phyloP scores from a whole-genome alignment of 1,140 invertebrate species.

The Megalonaias nervosa region DNA sequence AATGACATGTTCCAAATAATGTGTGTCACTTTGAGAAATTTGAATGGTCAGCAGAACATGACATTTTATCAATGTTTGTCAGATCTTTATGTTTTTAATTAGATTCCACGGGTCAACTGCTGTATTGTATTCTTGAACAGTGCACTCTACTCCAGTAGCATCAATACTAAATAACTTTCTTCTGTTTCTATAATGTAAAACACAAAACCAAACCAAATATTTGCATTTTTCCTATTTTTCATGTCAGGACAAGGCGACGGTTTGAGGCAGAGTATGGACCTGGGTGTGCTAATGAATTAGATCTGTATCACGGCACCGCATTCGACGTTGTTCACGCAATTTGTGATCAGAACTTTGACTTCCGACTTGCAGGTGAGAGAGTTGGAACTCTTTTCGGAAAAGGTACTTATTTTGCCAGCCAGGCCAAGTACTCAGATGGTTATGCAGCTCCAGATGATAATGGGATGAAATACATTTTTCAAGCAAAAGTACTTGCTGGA shows the following conservation, averaged over 20 bases:
- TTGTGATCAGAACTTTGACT: constrained; percentile 15
- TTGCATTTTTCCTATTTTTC: background rate
- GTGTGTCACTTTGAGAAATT: too few species aligned
- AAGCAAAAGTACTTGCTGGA: constrained; percentile 53
- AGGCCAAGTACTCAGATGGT: constrained; percentile 51
- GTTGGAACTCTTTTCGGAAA: constrained; percentile 51
- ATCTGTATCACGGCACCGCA: constrained; percentile 27
- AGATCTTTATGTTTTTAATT: too few species aligned
- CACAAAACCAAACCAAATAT: background rate
- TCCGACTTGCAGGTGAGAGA: constrained; percentile 36
- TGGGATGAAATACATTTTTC: constrained; percentile 42
- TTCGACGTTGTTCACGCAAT: constrained; percentile 12
- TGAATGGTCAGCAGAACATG: too few species aligned
- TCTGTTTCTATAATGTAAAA: background rate
- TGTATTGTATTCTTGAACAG: too few species aligned
- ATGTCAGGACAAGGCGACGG: constrained; percentile 13
- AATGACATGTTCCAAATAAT: too few species aligned
- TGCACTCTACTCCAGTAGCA: too few species aligned
- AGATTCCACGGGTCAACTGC: too few species aligned
- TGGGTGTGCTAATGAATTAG: constrained; percentile 27
- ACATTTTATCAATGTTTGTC: too few species aligned
- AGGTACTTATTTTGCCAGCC: constrained; percentile 55
- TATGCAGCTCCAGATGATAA: constrained; percentile 39
- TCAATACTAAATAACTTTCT: too few species aligned
- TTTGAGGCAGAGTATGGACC: constrained; percentile 25